Evolutionary conservation across 2,113 vertebrate species (phyloP).

Genomic region (Anoplopoma fimbria): DNA sequence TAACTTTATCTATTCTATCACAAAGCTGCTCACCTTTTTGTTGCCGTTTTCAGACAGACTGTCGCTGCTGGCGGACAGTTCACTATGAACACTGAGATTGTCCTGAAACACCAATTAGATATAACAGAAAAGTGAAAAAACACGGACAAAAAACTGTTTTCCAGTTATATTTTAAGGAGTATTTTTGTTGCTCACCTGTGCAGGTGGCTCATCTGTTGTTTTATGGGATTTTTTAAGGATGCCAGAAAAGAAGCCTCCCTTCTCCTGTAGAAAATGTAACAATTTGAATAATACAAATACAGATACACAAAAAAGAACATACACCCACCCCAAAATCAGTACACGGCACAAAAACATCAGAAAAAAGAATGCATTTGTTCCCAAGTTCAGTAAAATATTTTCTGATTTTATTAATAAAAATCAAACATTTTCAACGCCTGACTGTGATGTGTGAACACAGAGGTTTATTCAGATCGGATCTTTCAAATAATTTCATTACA

Average conservation of each 20-base stretch:
- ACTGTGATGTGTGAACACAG: not conserved
- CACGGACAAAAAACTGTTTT: not conserved
- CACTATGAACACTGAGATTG: conserved; percentile 7
- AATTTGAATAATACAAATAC: not conserved
- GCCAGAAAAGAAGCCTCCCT: conserved; percentile 46
- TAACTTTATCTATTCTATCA: not conserved
- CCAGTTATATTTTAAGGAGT: not conserved
- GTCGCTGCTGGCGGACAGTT: conserved; percentile 70
- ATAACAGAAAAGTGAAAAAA: not conserved
- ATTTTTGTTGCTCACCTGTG: conserved; percentile 40
- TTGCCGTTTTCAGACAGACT: conserved; percentile 63
- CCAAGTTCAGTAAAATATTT: not conserved
- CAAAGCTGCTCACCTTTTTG: conserved; percentile 54
- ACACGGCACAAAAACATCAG: not conserved
- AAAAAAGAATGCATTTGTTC: not conserved
- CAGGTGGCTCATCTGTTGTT: conserved; percentile 41
- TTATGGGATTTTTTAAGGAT: conserved; percentile 54
- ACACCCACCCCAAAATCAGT: not conserved
- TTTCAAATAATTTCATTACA: not conserved
- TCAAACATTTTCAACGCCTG: not conserved
- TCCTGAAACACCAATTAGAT: conserved; percentile 43
- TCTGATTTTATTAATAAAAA: not conserved
- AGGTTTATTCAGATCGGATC: not conserved
- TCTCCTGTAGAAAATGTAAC: conserved; percentile 28
- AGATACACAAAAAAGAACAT: not conserved